Conservation (phyloP, 2,888 invertebrate genomes). For the Julus scanicus region DNA sequence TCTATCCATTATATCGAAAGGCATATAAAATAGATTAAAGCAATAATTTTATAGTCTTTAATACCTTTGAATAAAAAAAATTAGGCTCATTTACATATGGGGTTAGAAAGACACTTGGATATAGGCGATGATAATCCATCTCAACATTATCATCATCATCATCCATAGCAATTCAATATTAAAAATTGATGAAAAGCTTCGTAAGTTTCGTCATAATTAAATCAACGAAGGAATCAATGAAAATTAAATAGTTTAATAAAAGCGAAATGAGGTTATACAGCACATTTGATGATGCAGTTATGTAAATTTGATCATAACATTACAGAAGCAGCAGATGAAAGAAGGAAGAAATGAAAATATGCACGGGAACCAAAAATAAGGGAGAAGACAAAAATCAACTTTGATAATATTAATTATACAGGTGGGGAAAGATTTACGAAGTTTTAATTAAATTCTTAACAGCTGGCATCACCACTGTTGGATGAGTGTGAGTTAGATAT, state of each 20-base stretch:
- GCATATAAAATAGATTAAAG: background rate
- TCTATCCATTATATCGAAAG: background rate
- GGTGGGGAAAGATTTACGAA: background rate
- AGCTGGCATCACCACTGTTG: background rate
- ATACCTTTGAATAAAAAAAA: slow-evolving; percentile 31
- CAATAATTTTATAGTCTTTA: slow-evolving; percentile 14
- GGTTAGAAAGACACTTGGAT: background rate
- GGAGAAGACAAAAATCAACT: background rate
- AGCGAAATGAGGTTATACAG: slow-evolving; percentile 28
- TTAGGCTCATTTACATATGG: slow-evolving; percentile 3
- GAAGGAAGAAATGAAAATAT: slow-evolving; percentile 18
- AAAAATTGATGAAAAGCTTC: background rate
- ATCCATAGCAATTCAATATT: background rate
- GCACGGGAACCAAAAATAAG: background rate
- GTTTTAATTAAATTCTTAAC: slow-evolving; percentile 20
- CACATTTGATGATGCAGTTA: slow-evolving; percentile 37
- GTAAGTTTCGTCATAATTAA: slow-evolving; percentile 29
- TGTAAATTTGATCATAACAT: slow-evolving; percentile 43
- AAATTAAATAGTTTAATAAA: slow-evolving; percentile 42
- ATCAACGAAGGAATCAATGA: slow-evolving; percentile 26
- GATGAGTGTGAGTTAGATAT: too few species aligned
- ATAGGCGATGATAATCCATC: background rate
- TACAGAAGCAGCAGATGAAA: slow-evolving; percentile 20
- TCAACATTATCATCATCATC: background rate
- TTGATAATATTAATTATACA: background rate